Evolutionary conservation across 2,888 invertebrate genomes (phyloP), one percentile per base, ranked within the genome.

Genomic region (Osmoderma eremita): DNA sequence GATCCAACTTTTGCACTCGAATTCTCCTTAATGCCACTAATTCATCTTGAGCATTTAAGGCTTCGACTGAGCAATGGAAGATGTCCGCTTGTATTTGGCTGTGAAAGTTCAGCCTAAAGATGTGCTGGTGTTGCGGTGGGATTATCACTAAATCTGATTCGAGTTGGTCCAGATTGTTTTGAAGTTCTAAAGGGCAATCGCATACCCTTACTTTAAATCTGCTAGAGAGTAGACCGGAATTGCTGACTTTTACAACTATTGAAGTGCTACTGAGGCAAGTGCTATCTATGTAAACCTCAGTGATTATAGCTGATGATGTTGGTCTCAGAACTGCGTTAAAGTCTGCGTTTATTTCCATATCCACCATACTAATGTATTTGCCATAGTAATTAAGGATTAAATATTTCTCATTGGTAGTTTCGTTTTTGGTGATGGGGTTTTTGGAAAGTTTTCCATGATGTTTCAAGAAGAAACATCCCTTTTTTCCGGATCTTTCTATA

Each of bases 201-300:
- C 79, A 77, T 50, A 81, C 53, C 63, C 73, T 72, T 0, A 80
- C 76, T 61, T 74, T 76, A 70, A 80, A 82, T 2, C 76, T 71
- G 15, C 79, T 77, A 3, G 87, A 84, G 42, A 85, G 84, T 63
- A 89, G 78, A 22, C 88, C 90, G 17, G 85, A 85, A 77, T 90
- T 90, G 1, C 86, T 86, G 5, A 87, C 84, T 79, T 88, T 86
- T 18, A 87, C 79, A 1, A 83, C 86, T 58, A 90, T 76, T 22
- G 80, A 78, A 0, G 87, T 85, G 71, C 84, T 84, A 50, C 81
- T 80, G n/a, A 76, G 77, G 49, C 85, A 82, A 0, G 87, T 85
- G 67, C 84, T 84, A 74, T 89, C 89, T 1, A 86, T 79, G 64
- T 88, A 87, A 30, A 88, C 84, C 66, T 86, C 87, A n/a, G 86